Base-by-base conservation (phyloP, 2,113 vertebrate species). In the Abramis brama region DNA sequence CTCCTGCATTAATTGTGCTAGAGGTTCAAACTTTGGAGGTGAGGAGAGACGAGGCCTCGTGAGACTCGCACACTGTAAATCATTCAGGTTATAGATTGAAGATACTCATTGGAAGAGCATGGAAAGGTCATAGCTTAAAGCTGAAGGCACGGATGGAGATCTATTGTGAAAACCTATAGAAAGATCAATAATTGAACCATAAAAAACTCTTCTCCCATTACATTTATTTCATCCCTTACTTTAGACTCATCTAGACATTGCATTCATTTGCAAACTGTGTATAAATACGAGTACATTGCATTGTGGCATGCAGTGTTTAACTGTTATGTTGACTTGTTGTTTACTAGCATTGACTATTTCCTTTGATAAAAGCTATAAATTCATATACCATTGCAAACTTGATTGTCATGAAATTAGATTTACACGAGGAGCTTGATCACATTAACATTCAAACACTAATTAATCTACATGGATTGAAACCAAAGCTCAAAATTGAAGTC, bases 51-150 rank as follows among this genome's bases (percentile, higher is more conserved):
- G 13, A 47, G 74, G 5, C 17, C 50, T 77, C 45, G 30, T 19
- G 9, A 8, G 68, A 47, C n/a, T 9, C 8, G 1, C 12, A 36
- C 52, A 57, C 47, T 57, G 27, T 55, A 77, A 33, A 55, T 55
- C 25, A 52, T 77, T 36, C 10, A 23, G 15, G 4, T 33, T 57
- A 77, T 77, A 57, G 75, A 77, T 33, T 77, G 74, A 77, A 77
- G 25, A 8, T 21, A 52, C 47, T 77, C n/a, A 33, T 50, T 55
- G 50, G 27, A 77, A 55, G 19, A 57, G 27, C 21, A 23, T 13
- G 52, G 50, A 78, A 77, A 77, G 75, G 75, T 77, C 50, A 77
- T 17, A 23, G 19, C 55, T 23, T 57, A 21, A 57, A 23, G 15
- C 19, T 57, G 55, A 71, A 71, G 4, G 4, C 33, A 23, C 2